Base-by-base conservation (phyloP, 2,113 vertebrate species). In the Parus major region DNA sequence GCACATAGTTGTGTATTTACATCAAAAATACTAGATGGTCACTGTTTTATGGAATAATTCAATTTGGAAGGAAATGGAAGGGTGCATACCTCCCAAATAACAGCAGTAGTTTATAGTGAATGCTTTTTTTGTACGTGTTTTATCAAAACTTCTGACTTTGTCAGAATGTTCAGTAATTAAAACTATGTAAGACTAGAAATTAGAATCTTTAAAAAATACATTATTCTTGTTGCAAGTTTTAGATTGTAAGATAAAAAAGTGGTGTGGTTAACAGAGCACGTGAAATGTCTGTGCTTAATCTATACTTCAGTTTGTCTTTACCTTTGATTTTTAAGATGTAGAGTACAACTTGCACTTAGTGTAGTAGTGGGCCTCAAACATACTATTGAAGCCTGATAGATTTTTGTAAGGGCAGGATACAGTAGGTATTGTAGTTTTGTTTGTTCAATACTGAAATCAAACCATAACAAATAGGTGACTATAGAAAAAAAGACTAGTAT, bases 201-300 rank as follows among this genome's bases (percentile, higher is more conserved):
- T 64, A 9, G 29, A 39, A 19, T 88, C 36, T 65, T 86, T 60
- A 28, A 29, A 41, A 71, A 79, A n/a, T 49, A 44, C 5, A 19
- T 57, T 13, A 33, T 35, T 33, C 7, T 63, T 88, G 9, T 59
- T 86, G 59, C 2, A 29, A 6, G 27, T 83, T 82, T 61, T 73
- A 57, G 49, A 33, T 56, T 52, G 9, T 18, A 46, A 82, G 33
- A 19, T 35, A 20, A 77, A 83, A 56, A 78, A 53, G 10, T 3
- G 0, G 0, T 15, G 5, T 42, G 39, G 36, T 15, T 47, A 33
- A 17, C 31, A 60, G 49, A 33, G 17, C 25, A 12, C 35, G 10
- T 57, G 23, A 39, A 87, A 42, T 59, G 22, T 66, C 39, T 20
- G 0, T 82, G 70, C 24, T 52, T 77, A 46, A 53, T 64, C 23